Percentiles rank a stretch among this genome's conserved stretches.
phyloP scores from a whole-genome alignment of 2,113 vertebrate species.

The Cavia aperea region DNA sequence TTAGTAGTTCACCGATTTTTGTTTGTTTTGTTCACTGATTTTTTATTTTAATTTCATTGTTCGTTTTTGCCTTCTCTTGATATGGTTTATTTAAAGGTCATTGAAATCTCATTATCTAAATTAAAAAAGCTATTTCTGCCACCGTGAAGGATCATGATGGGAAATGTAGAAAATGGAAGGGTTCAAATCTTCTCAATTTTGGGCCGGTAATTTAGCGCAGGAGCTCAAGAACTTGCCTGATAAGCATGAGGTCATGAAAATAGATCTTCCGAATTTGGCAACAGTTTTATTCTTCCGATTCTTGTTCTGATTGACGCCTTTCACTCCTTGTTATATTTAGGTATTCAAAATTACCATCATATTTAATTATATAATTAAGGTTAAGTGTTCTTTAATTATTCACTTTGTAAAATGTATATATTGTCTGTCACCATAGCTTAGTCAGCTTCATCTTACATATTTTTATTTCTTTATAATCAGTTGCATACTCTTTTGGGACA shows the following conservation, averaged over 20 bases:
- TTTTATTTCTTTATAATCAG: slow-evolving; percentile 4
- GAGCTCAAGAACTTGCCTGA: too few species aligned
- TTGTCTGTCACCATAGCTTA: neutral
- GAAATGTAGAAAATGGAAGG: neutral
- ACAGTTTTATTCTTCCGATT: neutral
- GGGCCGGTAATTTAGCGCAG: too few species aligned
- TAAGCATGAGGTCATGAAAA: too few species aligned
- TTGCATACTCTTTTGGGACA: neutral
- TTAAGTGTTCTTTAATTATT: neutral
- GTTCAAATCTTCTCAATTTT: neutral
- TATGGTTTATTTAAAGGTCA: neutral
- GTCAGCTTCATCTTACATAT: neutral
- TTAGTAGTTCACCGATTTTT: neutral
- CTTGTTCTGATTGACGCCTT: neutral
- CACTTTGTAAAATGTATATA: neutral
- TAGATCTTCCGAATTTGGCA: neutral
- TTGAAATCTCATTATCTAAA: neutral
- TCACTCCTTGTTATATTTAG: neutral
- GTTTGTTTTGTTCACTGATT: neutral
- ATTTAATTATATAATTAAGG: neutral
- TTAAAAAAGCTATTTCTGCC: neutral
- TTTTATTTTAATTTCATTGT: neutral
- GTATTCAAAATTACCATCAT: neutral
- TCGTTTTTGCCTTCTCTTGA: neutral
- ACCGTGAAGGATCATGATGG: neutral